Base-by-base conservation (phyloP, 2,797 vertebrate genomes). In the Sebastes alutus region DNA sequence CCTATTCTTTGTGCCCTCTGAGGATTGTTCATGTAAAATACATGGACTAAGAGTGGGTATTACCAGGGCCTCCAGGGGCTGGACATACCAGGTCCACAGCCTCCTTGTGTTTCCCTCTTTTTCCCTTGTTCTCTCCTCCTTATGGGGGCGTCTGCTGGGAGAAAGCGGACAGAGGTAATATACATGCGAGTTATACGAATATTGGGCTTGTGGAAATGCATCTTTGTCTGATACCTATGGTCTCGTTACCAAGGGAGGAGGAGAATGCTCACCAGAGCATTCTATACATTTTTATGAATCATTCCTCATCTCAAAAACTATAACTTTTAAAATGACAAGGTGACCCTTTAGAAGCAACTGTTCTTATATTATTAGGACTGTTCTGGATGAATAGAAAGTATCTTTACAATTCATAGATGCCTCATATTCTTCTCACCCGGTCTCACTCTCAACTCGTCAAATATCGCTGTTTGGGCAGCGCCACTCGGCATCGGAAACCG, bases 21-120 rank as follows among this genome's bases (percentile, higher is more conserved):
- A 98, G 97, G 96, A 96, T 97, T 98, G 94, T 96, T 96, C 97
- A 97, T 97, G 97, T 96, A 97, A 97, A 97, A 98, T 97, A 98
- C 97, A 97, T 98, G 97, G 97, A 92, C 87, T 96, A 96, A 96
- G 96, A 97, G 96, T 96, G 96, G 96, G 96, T 97, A 96, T 97
- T 98, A 97, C 95, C 90, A 93, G 95, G 96, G 96, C 97, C 96
- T 96, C 93, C 94, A 96, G 97, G 97, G 98, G 96, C 96, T 91
- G 96, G 96, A 97, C 97, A 97, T 96, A 96, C 82, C 85, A 89
- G 88, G 89, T 90, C 92, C 88, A 82, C 69, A 87, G 84, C 83
- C 79, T 90, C 77, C 80, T 82, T 87, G 76, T 88, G 81, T 85
- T 90, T 77, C 79, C 74, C 68, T 75, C 58, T 77, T 70, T 85